A percentile compares a stretch with the other conserved stretches of the same genome.
Evolutionary conservation across 1,140 invertebrate species (phyloP).

Genomic region (Drosophila hydei): DNA sequence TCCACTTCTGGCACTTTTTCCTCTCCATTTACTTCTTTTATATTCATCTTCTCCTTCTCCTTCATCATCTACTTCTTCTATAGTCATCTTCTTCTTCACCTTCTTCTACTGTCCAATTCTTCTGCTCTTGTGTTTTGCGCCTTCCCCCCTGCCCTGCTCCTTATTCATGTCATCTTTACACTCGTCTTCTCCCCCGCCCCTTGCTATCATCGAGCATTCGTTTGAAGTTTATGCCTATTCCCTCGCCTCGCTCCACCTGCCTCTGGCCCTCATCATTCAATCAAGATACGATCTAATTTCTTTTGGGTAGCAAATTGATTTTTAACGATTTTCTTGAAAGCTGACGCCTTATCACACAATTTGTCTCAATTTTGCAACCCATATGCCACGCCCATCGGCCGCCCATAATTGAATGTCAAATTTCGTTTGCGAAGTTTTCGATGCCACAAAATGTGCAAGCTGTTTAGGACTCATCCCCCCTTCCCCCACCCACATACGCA

Average conservation of each 20-base stretch:
- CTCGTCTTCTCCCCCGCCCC: too few relatives aligned
- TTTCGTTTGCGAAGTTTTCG: constrained; percentile 1
- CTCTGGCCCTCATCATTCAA: neutral
- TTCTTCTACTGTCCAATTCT: too few relatives aligned
- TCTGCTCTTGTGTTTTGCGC: too few relatives aligned
- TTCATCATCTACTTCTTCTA: too few relatives aligned
- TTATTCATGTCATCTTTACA: too few relatives aligned
- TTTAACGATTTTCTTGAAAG: constrained; percentile 5
- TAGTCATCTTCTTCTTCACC: too few relatives aligned
- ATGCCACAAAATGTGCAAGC: constrained; percentile 1
- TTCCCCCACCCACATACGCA: neutral
- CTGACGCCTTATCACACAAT: constrained; percentile 1
- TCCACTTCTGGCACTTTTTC: too few relatives aligned
- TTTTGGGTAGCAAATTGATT: neutral
- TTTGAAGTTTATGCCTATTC: neutral
- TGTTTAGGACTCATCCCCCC: neutral
- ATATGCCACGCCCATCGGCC: neutral
- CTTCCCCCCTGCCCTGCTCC: too few relatives aligned
- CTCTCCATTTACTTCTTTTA: too few relatives aligned
- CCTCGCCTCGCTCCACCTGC: neutral
- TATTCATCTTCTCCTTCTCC: too few relatives aligned
- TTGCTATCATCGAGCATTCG: too few relatives aligned
- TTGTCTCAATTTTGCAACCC: neutral
- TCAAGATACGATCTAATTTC: constrained; percentile 2
- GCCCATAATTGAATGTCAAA: neutral